Conservation (phyloP, 1,140 invertebrate genomes). For the Halictus rubicundus region DNA sequence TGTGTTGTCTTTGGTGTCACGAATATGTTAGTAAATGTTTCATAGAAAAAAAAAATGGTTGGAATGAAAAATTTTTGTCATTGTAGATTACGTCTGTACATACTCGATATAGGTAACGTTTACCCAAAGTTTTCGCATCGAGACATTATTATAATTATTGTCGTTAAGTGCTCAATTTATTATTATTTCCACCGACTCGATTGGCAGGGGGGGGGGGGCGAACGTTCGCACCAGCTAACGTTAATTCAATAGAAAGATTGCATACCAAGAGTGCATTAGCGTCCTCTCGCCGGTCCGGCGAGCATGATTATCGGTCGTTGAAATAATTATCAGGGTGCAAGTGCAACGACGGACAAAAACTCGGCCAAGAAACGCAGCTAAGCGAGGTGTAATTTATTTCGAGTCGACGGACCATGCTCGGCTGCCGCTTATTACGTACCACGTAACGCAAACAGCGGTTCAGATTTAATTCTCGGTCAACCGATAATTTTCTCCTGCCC, state of each 20-base stretch:
- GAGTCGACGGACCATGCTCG: neutral
- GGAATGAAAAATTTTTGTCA: too few relatives aligned
- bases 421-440: neutral
- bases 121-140: too few relatives aligned
- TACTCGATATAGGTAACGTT: too few relatives aligned
- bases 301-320: conserved; percentile 43
- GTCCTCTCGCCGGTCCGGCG: conserved; percentile 5
- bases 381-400: conserved; percentile 50
- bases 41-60: too few relatives aligned
- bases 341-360: conserved; percentile 22
- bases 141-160: too few relatives aligned
- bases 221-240: neutral
- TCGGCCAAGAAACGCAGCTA: conserved; percentile 30
- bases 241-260: conserved; percentile 43
- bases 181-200: neutral
- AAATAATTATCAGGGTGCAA: conserved; percentile 44
- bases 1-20: too few relatives aligned
- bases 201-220: neutral
- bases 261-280: conserved; percentile 27
- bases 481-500: neutral
- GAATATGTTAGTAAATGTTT: too few relatives aligned
- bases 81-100: too few relatives aligned
- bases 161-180: too few relatives aligned
- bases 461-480: conserved; percentile 16
- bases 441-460: conserved; percentile 4